Evolutionary conservation across 1,140 invertebrate species (phyloP).

Genomic region (Condylostylus longicornis): DNA sequence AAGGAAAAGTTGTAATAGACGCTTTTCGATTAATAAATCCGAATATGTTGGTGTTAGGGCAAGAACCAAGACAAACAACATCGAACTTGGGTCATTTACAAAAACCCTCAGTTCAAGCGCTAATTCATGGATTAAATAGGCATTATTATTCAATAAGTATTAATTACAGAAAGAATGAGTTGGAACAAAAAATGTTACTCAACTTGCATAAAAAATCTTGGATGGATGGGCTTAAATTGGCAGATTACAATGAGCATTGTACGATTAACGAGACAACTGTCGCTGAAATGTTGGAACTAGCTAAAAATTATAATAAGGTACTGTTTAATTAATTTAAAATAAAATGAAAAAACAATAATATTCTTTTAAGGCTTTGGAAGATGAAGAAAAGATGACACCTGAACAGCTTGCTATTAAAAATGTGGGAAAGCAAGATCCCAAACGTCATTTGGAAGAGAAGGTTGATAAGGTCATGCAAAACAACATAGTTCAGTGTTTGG

Average conservation of each 20-base stretch:
- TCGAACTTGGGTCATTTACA: constrained; percentile 97
- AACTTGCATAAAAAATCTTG: constrained; percentile 99
- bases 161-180: constrained; percentile 97
- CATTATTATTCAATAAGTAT: constrained; percentile 99
- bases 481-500: constrained; percentile 97
- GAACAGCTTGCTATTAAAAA: constrained; percentile 99
- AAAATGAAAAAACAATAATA: not conserved
- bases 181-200: constrained; percentile 98
- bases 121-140: constrained; percentile 96
- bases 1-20: constrained; percentile 92
- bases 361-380: constrained; percentile 68
- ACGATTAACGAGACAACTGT: constrained; percentile 82
- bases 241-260: constrained; percentile 92
- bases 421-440: constrained; percentile 99
- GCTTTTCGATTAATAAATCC: constrained; percentile 95
- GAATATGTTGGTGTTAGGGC: constrained; percentile 97
- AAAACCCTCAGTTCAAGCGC: constrained; percentile 97
- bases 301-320: constrained; percentile 97
- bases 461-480: constrained; percentile 94
- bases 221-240: constrained; percentile 93
- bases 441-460: constrained; percentile 97
- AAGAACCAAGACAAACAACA: constrained; percentile 97
- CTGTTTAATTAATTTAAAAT: constrained; percentile 4
- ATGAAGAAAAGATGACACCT: constrained; percentile 99
- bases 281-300: constrained; percentile 90